Conservation (phyloP, 1,140 invertebrate species). For the Sesamia nonagrioides region DNA sequence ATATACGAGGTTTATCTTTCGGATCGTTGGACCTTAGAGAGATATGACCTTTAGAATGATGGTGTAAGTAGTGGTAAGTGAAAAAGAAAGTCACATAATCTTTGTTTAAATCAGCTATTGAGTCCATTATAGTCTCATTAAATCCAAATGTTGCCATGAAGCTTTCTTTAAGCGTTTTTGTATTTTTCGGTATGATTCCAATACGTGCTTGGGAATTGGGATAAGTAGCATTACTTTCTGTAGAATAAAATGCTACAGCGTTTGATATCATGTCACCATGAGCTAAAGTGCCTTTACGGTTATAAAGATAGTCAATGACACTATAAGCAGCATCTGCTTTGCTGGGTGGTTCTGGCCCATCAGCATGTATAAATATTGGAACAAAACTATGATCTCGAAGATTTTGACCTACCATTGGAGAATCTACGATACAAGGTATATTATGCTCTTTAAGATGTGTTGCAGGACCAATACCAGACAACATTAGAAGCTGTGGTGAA, state of each 20-base stretch:
- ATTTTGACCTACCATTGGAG: conserved; percentile 90
- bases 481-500: conserved; percentile 80
- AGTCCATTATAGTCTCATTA: conserved; percentile 70
- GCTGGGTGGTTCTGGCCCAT: conserved; percentile 23
- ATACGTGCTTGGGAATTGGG: conserved; percentile 66
- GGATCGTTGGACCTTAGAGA: conserved; percentile 71
- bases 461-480: conserved; percentile 77
- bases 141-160: conserved; percentile 52
- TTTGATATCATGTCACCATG: conserved; percentile 50
- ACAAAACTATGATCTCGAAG: conserved; percentile 88
- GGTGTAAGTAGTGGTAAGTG: conserved; percentile 77
- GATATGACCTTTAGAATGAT: conserved; percentile 79
- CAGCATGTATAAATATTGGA: conserved; percentile 57
- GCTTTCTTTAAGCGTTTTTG: conserved; percentile 21
- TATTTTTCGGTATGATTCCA: conserved; percentile 49
- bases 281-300: conserved; percentile 55
- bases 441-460: conserved; percentile 37
- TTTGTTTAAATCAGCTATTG: conserved; percentile 74
- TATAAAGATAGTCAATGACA: conserved; percentile 56
- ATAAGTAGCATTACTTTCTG: conserved; percentile 43
- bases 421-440: conserved; percentile 11
- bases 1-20: conserved; percentile 90
- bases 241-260: conserved; percentile 60
- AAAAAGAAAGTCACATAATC: conserved; percentile 71
- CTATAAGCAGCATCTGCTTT: conserved; percentile 30